phyloP scores from a whole-genome alignment of 2,888 invertebrate genomes.

The Sicus ferrugineus region DNA sequence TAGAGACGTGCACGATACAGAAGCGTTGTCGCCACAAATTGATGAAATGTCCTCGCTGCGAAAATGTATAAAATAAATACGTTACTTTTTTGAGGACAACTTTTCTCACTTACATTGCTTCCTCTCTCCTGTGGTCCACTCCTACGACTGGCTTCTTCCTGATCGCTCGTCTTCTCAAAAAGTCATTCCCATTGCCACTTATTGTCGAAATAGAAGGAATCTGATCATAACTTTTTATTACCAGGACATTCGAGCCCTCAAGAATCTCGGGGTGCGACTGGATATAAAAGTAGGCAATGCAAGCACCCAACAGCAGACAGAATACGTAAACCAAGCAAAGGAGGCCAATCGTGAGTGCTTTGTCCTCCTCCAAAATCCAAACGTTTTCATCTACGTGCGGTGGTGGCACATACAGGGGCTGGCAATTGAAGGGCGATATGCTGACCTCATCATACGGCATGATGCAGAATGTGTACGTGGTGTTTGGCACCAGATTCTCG shows the following conservation, averaged over 20 bases:
- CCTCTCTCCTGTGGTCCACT: no score
- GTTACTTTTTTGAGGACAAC: no score
- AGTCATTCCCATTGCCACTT: no score
- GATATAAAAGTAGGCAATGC: slow-evolving; percentile 53
- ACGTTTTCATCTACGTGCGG: background rate
- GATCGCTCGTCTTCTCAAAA: no score
- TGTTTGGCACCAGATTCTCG: slow-evolving; percentile 47
- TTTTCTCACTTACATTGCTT: no score
- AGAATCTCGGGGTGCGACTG: slow-evolving; percentile 55
- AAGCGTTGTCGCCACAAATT: no score
- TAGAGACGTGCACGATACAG: no score
- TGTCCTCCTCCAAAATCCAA: slow-evolving; percentile 49
- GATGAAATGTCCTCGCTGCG: no score
- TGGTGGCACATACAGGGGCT: slow-evolving; percentile 53
- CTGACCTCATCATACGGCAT: slow-evolving; percentile 41
- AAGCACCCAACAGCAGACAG: slow-evolving; percentile 50
- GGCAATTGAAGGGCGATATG: slow-evolving; percentile 56
- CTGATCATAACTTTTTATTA: no score
- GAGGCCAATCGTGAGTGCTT: slow-evolving; percentile 54
- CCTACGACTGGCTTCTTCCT: no score
- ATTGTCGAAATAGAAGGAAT: no score
- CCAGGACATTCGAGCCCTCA: slow-evolving; percentile 53
- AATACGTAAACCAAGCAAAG: slow-evolving; percentile 52
- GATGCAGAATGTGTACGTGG: slow-evolving; percentile 59
- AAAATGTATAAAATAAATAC: no score